Evolutionary conservation across 2,797 vertebrate species (phyloP), one percentile per base, ranked within the genome.

Genomic region (Tachyglossus aculeatus): DNA sequence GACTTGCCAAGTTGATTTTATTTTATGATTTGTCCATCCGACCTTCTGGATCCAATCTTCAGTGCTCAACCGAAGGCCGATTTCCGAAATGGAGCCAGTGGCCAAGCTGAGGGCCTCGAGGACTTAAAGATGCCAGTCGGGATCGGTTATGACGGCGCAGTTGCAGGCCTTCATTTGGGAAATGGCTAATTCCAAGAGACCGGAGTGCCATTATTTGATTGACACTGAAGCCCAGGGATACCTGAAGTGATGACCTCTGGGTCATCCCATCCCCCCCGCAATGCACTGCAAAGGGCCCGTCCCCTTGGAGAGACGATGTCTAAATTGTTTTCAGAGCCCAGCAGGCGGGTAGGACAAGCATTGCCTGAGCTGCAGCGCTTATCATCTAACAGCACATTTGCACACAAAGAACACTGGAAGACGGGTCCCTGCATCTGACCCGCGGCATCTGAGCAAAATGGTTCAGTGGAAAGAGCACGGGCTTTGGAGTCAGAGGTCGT

Each of bases 271-370:
- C 18, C 36, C 40, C 36, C 40, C 9, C 13, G 11, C 45, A 22
- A 7, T 3, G 5, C 10, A 5, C 7, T 1, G 38, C 59, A 29
- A 54, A 57, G 66, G 47, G 50, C 56, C 33, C 0, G 3, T 16
- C 34, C 8, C 40, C 68, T 73, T n/a, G 15, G 24, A 62, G 61
- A 55, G 9, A 9, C 3, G 2, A 36, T 13, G 1, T 7, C 31
- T 27, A 19, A 1, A 22, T 1, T 12, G 54, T 48, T 27, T 40
- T 57, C 40, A 4, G 1, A 34, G 21, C 39, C 38, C 33, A 37
- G 37, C 9, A 0, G 1, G 7, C 32, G 6, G 18, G n/a, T 0
- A 0, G 5, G 15, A 54, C 72, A 16, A 0, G 0, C 19, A 1
- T 33, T 5, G 38, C 31, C 70, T 31, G 25, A 43, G 51, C 33